Evolutionary conservation across 2,797 vertebrate genomes (phyloP).

Genomic region (Pseudochaenichthys georgianus): DNA sequence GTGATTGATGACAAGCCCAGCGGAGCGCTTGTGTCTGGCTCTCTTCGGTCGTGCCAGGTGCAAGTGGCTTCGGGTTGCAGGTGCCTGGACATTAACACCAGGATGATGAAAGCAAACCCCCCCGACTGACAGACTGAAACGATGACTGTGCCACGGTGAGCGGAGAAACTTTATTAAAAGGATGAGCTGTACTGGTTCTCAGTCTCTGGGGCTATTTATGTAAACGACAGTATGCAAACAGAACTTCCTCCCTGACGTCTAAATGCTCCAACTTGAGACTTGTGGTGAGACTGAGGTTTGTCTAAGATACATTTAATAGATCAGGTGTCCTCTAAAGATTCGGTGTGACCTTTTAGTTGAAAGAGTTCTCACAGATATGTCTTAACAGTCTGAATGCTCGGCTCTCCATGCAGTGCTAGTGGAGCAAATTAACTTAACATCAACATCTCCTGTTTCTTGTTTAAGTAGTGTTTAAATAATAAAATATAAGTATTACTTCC

Average conservation of each 20-base stretch:
- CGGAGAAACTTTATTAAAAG: constrained; percentile 29
- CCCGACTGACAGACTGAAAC: constrained; percentile 47
- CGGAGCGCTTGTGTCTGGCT: constrained; percentile 44
- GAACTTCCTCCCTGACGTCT: constrained; percentile 17
- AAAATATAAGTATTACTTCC: constrained; percentile 20
- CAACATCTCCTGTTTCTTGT: not conserved
- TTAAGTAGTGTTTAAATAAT: not conserved
- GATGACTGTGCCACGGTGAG: constrained; percentile 23
- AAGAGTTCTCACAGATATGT: not conserved
- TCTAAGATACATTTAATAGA: constrained; percentile 14
- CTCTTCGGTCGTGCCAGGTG: constrained; percentile 61
- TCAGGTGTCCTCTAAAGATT: constrained; percentile 20
- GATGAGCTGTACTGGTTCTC: constrained; percentile 40
- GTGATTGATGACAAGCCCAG: constrained; percentile 45
- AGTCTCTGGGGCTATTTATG: constrained; percentile 61
- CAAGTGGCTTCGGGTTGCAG: constrained; percentile 67
- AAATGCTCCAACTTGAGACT: constrained; percentile 2
- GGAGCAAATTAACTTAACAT: constrained; percentile 1
- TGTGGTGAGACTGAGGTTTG: constrained; percentile 17
- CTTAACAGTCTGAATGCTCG: constrained; percentile 1
- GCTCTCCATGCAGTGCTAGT: not conserved
- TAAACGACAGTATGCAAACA: constrained; percentile 11
- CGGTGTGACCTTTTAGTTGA: constrained; percentile 9
- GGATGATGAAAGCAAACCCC: constrained; percentile 67
- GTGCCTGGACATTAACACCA: constrained; percentile 58